Base-by-base conservation (phyloP, 2,797 vertebrate genomes). In the Carapus acus region DNA sequence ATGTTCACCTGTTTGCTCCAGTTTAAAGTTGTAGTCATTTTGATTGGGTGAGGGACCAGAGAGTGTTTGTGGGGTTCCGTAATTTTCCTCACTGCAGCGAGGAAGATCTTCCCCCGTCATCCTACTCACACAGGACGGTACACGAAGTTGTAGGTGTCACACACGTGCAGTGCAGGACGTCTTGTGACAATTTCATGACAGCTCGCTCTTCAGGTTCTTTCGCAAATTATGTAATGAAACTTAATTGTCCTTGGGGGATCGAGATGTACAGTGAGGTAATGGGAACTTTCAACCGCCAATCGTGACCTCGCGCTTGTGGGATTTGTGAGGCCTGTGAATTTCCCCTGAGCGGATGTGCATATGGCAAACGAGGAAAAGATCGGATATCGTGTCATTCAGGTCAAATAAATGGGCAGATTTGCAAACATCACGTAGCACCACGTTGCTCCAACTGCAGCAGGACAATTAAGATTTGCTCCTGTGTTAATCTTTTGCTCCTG, bases 101-200 rank as follows among this genome's bases (percentile, higher is more conserved):
- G n/a, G n/a, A n/a, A n/a, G n/a, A n/a, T n/a, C n/a, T n/a, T n/a
- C n/a, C n/a, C 43, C 46, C 33, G 46, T 9, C 20, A 42, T 36
- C 40, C 51, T 61, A 49, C 63, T 68, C 54, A 58, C 54, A 65
- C 47, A 46, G 40, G 31, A 18, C 6, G 36, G 64, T 62, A 57
- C 50, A 57, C 36, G 56, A 43, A 15, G 43, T 23, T 24, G 34
- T 23, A 43, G 13, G 3, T 44, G 20, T 49, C 15, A 22, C 27
- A 8, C 17, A 46, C 27, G 53, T 27, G 24, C 9, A 4, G 9
- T 9, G 4, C 5, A 27, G n/a, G 16, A 47, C 16, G 17, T 22
- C 39, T 7, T 1, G 3, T 21, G 16, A 58, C 19, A 55, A 16
- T 46, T n/a, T 50, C 33, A 33, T 6, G 8, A 38, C 15, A 44